Evolutionary conservation across 2,888 invertebrate genomes (phyloP).

Genomic region (Orchesella flavescens): DNA sequence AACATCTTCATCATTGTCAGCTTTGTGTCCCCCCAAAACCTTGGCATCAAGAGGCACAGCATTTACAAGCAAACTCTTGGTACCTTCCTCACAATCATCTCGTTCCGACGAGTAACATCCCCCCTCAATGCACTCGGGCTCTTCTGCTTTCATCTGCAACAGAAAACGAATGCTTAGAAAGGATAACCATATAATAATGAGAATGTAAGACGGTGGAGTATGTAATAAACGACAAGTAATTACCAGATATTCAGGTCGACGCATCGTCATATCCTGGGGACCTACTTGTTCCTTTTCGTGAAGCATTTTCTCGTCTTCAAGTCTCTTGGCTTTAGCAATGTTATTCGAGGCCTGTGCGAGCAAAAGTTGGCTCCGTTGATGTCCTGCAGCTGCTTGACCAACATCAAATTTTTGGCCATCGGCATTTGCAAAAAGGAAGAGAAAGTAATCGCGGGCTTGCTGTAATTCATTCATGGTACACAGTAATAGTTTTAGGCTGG

Average conservation of each 20-base stretch:
- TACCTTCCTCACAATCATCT: conserved; percentile 96
- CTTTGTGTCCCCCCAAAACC: conserved; percentile 76
- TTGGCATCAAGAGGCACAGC: conserved; percentile 75
- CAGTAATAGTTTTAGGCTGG: conserved; percentile 88
- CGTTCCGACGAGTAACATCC: conserved; percentile 91
- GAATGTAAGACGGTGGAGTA: no score
- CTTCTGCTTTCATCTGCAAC: conserved; percentile 81
- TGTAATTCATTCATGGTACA: conserved; percentile 96
- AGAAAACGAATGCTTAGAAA: no score
- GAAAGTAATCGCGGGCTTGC: conserved; percentile 92
- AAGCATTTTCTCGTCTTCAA: conserved; percentile 92
- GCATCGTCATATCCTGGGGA: conserved; percentile 83
- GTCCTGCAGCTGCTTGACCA: conserved; percentile 87
- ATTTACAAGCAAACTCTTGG: conserved; percentile 90
- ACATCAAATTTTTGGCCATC: conserved; percentile 86
- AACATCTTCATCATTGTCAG: conserved; percentile 78
- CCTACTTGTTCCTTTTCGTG: conserved; percentile 93
- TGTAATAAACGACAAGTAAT: no score
- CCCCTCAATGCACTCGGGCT: conserved; percentile 84
- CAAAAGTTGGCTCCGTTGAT: conserved; percentile 94
- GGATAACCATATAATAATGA: no score
- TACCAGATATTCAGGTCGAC: conserved; percentile 77
- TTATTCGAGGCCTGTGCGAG: conserved; percentile 97
- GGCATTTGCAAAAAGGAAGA: conserved; percentile 84
- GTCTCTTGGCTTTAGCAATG: conserved; percentile 89